A percentile compares a stretch with the other conserved stretches of the same genome.
Conservation (phyloP, 2,797 vertebrate genomes). For the Sibirionetta formosa region DNA sequence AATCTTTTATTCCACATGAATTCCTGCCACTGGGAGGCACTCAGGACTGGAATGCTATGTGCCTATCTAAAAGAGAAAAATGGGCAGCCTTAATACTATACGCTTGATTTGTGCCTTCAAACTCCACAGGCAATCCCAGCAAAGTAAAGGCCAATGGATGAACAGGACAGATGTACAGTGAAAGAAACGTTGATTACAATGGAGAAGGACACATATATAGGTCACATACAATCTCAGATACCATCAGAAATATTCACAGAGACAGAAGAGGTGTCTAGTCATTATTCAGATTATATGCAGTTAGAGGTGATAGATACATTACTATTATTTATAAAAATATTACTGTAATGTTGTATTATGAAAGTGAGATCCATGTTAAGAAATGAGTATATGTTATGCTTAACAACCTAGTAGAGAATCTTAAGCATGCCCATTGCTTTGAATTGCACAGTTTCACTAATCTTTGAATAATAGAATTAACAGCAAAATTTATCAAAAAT, state of each 20-base stretch:
- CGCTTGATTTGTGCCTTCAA: neutral
- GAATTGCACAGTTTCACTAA: neutral
- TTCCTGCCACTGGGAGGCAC: neutral
- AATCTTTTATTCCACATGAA: neutral
- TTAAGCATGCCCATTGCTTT: neutral
- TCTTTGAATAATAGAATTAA: neutral
- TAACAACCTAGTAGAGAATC: neutral
- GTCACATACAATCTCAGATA: neutral
- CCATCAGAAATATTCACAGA: neutral
- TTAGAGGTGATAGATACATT: neutral
- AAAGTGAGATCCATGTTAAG: neutral
- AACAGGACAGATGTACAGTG: neutral
- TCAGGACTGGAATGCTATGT: neutral
- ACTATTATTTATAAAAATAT: neutral
- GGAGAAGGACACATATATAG: neutral
- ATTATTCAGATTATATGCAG: neutral
- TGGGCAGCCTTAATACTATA: neutral
- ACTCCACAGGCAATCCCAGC: neutral
- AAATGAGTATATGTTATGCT: neutral
- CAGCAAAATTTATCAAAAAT: neutral
- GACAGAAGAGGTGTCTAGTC: neutral
- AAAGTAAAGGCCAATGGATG: neutral
- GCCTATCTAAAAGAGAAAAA: neutral
- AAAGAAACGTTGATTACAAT: neutral
- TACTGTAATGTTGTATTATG: neutral